These are phyloP conservation scores for Pionites leucogaster DNA, from an alignment of 2,113 vertebrate species.

Conservation along the genomic window DNA sequence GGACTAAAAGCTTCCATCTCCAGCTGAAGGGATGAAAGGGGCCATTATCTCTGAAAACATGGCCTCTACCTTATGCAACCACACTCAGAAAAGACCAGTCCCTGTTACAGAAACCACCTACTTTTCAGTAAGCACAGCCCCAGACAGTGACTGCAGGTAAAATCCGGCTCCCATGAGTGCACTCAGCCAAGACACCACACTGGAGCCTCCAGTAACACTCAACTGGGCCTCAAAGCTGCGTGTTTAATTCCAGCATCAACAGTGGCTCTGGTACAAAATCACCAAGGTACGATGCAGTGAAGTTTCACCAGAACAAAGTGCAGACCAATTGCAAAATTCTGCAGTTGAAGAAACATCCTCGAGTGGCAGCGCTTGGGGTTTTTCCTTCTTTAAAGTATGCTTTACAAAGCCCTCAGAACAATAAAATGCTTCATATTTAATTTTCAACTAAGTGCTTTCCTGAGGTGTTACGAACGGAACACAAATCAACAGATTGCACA, in stretches of 20 bases:
- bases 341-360: background rate
- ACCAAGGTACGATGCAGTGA: background rate
- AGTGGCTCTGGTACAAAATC: background rate
- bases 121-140: background rate
- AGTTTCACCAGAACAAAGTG: background rate
- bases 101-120: background rate
- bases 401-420: background rate
- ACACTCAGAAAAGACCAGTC: background rate
- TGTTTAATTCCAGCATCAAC: background rate
- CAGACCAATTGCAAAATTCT: background rate
- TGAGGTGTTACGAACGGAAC: background rate
- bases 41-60: background rate
- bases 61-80: background rate
- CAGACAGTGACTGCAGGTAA: background rate
- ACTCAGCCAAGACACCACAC: background rate
- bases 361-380: background rate
- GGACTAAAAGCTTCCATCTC: background rate
- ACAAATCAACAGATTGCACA: slow-evolving; percentile 4
- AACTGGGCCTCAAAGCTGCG: background rate
- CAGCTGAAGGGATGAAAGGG: background rate
- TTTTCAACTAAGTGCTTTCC: slow-evolving; percentile 35
- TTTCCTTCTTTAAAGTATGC: background rate
- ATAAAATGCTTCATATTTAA: background rate
- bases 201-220: background rate
- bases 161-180: background rate